Conservation (phyloP, 2,888 invertebrate genomes). For the Blera fallax region DNA sequence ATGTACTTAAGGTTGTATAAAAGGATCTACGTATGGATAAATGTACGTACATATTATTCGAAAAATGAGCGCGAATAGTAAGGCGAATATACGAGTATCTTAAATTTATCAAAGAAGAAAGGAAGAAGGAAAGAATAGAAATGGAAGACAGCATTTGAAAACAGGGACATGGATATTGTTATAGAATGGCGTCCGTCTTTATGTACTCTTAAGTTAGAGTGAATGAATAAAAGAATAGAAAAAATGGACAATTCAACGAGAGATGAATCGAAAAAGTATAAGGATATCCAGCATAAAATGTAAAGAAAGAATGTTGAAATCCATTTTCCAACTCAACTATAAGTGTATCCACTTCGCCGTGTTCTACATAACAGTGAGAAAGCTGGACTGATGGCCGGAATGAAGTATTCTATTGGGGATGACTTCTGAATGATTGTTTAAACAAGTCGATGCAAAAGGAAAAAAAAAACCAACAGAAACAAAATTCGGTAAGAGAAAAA, state of each 20-base stretch:
- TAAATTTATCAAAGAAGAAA: neutral
- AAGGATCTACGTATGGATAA: neutral
- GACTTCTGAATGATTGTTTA: conserved; percentile 61
- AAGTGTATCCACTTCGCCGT: conserved; percentile 31
- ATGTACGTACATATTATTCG: neutral
- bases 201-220: neutral
- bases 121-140: neutral
- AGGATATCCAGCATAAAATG: conserved; percentile 2
- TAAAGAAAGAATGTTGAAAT: conserved; percentile 26
- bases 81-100: neutral
- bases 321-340: conserved; percentile 50
- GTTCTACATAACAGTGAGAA: conserved; percentile 48
- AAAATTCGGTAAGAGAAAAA: neutral
- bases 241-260: conserved; percentile 40
- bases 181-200: conserved; percentile 1
- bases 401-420: conserved; percentile 48
- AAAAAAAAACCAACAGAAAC: neutral
- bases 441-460: conserved; percentile 13
- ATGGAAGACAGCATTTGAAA: conserved; percentile 42
- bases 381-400: conserved; percentile 32
- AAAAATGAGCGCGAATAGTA: neutral
- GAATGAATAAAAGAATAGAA: conserved; percentile 42
- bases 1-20: neutral
- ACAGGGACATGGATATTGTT: conserved; percentile 51
- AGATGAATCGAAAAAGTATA: conserved; percentile 5